Percentiles rank a stretch among this genome's conserved stretches.
These are phyloP conservation scores for Alcis repandata DNA, from an alignment of 2,888 invertebrate species.

Conservation along the genomic window DNA sequence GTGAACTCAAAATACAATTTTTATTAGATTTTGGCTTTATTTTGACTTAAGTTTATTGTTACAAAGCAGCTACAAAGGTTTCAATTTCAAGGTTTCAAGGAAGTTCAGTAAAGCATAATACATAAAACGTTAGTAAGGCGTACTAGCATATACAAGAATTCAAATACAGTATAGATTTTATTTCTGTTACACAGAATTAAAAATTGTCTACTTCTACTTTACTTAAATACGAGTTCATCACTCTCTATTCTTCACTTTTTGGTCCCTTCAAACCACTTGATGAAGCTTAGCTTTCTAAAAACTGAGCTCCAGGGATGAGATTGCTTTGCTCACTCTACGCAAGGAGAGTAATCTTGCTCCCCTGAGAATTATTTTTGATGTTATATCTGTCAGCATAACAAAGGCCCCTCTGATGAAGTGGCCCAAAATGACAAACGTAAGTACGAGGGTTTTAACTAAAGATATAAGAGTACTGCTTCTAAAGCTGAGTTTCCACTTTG, in stretches of 20 bases:
- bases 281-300: constrained; percentile 5
- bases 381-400: constrained; percentile 10
- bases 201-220: no score
- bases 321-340: constrained; percentile 16
- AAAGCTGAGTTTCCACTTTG: background rate
- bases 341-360: constrained; percentile 23
- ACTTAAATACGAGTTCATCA: background rate
- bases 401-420: constrained; percentile 9
- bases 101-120: no score
- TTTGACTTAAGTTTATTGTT: background rate
- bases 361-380: constrained; percentile 17
- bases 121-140: no score
- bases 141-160: no score
- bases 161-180: no score
- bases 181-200: no score
- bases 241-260: background rate
- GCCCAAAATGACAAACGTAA: background rate
- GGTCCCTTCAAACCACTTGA: background rate
- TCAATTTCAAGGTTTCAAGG: no score
- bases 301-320: constrained; percentile 20
- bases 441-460: background rate
- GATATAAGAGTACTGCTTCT: background rate
- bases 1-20: background rate
- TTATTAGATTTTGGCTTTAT: background rate
- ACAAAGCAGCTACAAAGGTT: no score